phyloP scores from a whole-genome alignment of 2,113 vertebrate species.

The Parus major region DNA sequence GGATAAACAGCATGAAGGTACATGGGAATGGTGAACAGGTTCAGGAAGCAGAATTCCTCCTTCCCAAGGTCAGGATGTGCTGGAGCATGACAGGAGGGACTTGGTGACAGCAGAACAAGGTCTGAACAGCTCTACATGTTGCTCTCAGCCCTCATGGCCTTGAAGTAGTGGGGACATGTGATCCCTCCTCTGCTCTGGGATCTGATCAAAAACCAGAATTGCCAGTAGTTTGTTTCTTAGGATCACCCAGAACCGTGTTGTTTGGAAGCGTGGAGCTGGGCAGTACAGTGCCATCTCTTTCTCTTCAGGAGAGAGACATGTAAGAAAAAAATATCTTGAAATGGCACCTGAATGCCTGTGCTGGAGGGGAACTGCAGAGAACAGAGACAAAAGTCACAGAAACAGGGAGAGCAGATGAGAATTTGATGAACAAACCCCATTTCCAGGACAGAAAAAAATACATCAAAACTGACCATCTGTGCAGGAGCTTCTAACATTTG shows the following conservation, averaged over 20 bases:
- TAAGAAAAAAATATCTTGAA: neutral
- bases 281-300: neutral
- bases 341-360: neutral
- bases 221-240: neutral
- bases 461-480: slow-evolving; percentile 33
- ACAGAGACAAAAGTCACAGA: neutral
- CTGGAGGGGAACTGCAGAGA: neutral
- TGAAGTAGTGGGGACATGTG: fast-evolving
- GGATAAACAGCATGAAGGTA: neutral
- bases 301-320: neutral
- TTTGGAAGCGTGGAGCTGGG: neutral
- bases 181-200: neutral
- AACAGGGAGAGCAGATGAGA: neutral
- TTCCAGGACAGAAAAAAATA: slow-evolving; percentile 7
- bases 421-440: neutral
- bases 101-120: neutral
- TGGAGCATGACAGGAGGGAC: neutral
- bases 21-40: neutral
- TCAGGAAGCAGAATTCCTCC: neutral
- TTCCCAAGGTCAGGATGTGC: neutral
- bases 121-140: neutral
- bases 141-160: neutral
- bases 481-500: slow-evolving; percentile 15
- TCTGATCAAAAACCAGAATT: neutral
- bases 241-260: neutral